Evolutionary conservation across 1,140 invertebrate species (phyloP).

Genomic region (Papilio polytes): DNA sequence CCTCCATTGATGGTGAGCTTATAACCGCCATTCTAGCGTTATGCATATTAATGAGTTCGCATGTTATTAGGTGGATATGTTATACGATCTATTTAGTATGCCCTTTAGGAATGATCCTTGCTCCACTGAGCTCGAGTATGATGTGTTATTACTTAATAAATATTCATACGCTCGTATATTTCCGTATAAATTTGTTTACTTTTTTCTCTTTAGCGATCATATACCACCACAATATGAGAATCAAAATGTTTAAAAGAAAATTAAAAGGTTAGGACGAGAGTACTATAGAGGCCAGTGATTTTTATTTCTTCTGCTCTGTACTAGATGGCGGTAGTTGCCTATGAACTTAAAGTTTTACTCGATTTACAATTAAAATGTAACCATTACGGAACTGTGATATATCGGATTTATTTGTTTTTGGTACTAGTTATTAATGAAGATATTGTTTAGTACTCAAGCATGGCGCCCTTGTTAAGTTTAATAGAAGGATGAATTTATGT

Average conservation of each 20-base stretch:
- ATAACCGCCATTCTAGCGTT: constrained; percentile 58
- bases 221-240: background rate
- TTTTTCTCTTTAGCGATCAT: background rate
- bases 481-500: no score
- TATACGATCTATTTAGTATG: constrained; percentile 51
- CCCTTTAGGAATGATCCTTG: constrained; percentile 57
- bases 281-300: background rate
- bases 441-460: background rate
- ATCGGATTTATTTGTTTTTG: background rate
- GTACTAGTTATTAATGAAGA: background rate
- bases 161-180: constrained; percentile 53
- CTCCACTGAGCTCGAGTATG: constrained; percentile 51
- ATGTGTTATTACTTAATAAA: constrained; percentile 58
- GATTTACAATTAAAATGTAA: background rate
- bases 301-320: background rate
- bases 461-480: no score
- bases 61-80: constrained; percentile 60
- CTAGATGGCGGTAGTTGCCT: background rate
- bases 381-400: background rate
- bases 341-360: background rate
- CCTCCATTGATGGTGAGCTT: constrained; percentile 62
- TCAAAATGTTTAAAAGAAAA: background rate
- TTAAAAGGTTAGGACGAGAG: no score
- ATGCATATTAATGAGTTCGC: constrained; percentile 74
- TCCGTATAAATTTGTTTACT: constrained; percentile 31